These are phyloP conservation scores for Brotula barbata DNA, from an alignment of 2,797 vertebrate genomes.

Conservation along the genomic window DNA sequence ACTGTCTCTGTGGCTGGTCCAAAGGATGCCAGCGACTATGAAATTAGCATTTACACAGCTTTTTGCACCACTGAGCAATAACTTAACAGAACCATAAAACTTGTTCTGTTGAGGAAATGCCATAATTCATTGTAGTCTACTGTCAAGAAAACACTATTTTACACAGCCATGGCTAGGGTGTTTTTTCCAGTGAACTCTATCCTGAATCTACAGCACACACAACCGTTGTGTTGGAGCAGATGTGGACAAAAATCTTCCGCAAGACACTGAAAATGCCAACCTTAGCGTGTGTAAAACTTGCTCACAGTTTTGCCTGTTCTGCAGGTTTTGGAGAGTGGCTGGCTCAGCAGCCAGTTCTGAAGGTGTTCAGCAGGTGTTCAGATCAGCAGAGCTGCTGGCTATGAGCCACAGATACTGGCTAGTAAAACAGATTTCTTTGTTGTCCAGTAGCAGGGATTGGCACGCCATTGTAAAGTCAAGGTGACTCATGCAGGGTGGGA, in stretches of 20 bases:
- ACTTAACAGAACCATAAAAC: slow-evolving; percentile 38
- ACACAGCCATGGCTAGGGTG: background rate
- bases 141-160: slow-evolving; percentile 14
- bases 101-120: slow-evolving; percentile 26
- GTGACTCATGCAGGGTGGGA: slow-evolving; percentile 61
- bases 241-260: slow-evolving; percentile 7
- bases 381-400: slow-evolving; percentile 33
- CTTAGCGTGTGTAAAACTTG: background rate
- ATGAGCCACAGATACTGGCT: slow-evolving; percentile 42
- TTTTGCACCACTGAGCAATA: slow-evolving; percentile 41
- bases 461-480: slow-evolving; percentile 50
- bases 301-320: slow-evolving; percentile 14
- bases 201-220: slow-evolving; percentile 11
- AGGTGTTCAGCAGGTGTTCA: background rate
- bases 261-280: slow-evolving; percentile 19
- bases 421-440: slow-evolving; percentile 42
- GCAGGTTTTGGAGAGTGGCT: slow-evolving; percentile 37
- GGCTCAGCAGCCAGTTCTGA: slow-evolving; percentile 47
- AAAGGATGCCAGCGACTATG: slow-evolving; percentile 31
- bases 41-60: slow-evolving; percentile 42
- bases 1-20: slow-evolving; percentile 8
- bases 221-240: slow-evolving; percentile 14
- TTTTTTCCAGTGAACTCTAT: background rate
- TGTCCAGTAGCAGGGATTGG: slow-evolving; percentile 35
- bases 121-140: slow-evolving; percentile 21